Evolutionary conservation across 1,140 invertebrate species (phyloP), one percentile per base, ranked within the genome.

Genomic region (Manduca sexta): DNA sequence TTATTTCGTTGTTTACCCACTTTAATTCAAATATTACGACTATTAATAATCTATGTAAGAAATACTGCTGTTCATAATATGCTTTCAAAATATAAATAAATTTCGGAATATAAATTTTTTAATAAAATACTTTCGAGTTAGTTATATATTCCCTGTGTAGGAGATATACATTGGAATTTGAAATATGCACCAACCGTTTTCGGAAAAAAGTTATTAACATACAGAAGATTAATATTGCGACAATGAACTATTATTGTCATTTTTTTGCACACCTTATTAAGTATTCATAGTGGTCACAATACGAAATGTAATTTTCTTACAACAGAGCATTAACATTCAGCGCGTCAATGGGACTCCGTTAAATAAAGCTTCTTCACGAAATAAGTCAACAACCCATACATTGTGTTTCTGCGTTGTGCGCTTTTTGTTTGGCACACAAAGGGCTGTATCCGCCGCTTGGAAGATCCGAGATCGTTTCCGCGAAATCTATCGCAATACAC

Each of bases 401-500:
- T 64, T 76, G 69, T 73, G 50, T 62, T 45, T 45, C 38, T 47
- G 10, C 53, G 46, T 55, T 60, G 58, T 52, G 42, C 49, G 47
- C 60, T 80, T 72, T 79, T 77, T 77, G 68, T 74, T 50, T 65
- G 57, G 40, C 37, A 62, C 69, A 80, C 80, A 82, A 81, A 81
- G 75, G 74, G 69, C 71, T 72, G 70, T 74, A 70, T 83, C 79
- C 79, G 79, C 69, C 63, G 58, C 53, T 71, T 64, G 49, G 67
- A 64, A 68, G 71, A 69, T 50, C 59, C 57, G 60, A 67, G 68
- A 45, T 53, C 56, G 64, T 71, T 84, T 82, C 76, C 74, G 73
- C 69, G 76, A 82, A 80, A 80, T 71, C 66, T 73, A 75, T 78
- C 69, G 76, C 72, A 76, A 77, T 63, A 70, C 64, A 80, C 67